Evolutionary conservation across 2,888 invertebrate genomes (phyloP).

Genomic region (Meloe dianella): DNA sequence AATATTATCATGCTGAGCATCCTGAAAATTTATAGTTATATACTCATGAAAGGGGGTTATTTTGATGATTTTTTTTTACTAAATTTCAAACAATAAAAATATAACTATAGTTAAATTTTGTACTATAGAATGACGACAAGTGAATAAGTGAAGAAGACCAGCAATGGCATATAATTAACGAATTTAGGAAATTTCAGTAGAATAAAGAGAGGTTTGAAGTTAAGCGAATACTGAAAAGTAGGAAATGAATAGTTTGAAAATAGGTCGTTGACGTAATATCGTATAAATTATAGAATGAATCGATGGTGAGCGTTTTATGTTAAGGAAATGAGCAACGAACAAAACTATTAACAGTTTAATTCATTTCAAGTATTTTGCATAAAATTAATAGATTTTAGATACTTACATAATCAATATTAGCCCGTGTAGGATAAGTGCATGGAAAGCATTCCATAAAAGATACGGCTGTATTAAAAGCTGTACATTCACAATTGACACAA

Average conservation of each 20-base stretch:
- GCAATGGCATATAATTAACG: constrained; percentile 1
- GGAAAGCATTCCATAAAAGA: constrained; percentile 72
- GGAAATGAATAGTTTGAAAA: constrained; percentile 35
- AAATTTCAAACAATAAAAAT: neutral
- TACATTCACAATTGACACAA: constrained; percentile 74
- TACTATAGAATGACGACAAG: no score
- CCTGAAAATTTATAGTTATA: constrained; percentile 5
- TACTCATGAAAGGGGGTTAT: neutral
- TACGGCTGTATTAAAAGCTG: constrained; percentile 69
- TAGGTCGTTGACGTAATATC: constrained; percentile 36
- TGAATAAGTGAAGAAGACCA: neutral
- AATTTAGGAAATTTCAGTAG: constrained; percentile 1
- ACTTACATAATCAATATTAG: constrained; percentile 62
- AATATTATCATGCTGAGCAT: constrained; percentile 8
- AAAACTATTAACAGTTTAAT: constrained; percentile 49
- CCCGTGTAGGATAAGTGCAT: constrained; percentile 63
- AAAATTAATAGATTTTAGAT: constrained; percentile 33
- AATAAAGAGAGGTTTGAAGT: constrained; percentile 18
- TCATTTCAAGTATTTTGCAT: constrained; percentile 52
- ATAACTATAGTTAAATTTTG: neutral
- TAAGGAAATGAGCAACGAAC: constrained; percentile 46
- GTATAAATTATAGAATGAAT: constrained; percentile 51
- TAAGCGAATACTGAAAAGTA: constrained; percentile 32
- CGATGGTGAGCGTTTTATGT: constrained; percentile 51
- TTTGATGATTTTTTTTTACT: neutral